phyloP scores from a whole-genome alignment of 2,888 invertebrate genomes.

The Cephus runcator region DNA sequence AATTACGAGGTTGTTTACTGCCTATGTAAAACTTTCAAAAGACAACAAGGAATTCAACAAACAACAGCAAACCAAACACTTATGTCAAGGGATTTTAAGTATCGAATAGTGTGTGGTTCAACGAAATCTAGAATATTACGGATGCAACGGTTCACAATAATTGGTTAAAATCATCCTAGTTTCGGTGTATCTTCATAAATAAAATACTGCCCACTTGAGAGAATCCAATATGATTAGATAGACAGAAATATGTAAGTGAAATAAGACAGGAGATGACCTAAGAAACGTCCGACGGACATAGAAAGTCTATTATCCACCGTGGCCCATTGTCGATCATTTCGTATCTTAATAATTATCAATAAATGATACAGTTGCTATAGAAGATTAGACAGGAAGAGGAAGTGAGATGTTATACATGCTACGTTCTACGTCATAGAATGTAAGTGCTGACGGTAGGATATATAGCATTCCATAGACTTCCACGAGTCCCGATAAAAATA shows the following conservation, averaged over 20 bases:
- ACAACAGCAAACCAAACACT: constrained; percentile 37
- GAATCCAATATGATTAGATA: background rate
- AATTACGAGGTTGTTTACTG: constrained; percentile 15
- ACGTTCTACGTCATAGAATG: constrained; percentile 5
- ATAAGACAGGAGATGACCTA: background rate
- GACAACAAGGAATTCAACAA: constrained; percentile 28
- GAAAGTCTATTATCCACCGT: background rate
- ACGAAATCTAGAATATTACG: background rate
- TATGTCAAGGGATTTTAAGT: constrained; percentile 5
- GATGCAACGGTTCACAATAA: background rate
- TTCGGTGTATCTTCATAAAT: background rate
- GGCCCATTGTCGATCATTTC: background rate
- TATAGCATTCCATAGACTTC: background rate
- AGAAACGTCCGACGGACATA: background rate
- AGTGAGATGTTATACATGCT: constrained; percentile 7
- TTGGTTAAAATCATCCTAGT: background rate
- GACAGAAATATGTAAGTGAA: background rate
- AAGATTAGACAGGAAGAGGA: constrained; percentile 9
- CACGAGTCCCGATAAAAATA: background rate
- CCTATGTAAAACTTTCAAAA: constrained; percentile 18
- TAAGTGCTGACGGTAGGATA: background rate
- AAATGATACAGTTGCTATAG: background rate
- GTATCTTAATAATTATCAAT: background rate
- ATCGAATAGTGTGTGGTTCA: background rate
- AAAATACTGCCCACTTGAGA: background rate